phyloP scores from a whole-genome alignment of 2,888 invertebrate species.

The Resseliella maxima region DNA sequence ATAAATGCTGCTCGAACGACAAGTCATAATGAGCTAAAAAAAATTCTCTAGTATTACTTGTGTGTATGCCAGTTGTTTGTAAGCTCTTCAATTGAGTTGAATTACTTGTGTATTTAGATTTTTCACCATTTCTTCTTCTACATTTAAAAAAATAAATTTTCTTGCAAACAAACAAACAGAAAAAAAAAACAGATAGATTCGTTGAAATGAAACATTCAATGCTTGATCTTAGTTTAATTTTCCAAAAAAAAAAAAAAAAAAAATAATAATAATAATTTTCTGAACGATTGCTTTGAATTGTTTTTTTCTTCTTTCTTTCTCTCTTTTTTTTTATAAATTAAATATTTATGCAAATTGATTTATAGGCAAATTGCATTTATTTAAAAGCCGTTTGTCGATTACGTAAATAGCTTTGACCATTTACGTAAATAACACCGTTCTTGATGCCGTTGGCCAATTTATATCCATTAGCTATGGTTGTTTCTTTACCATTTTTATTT shows the following conservation, averaged over 20 bases:
- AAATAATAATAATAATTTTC: not conserved
- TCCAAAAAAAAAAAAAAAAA: not conserved
- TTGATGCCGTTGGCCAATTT: conserved; percentile 17
- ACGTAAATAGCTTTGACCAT: conserved; percentile 35
- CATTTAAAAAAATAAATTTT: too few relatives aligned
- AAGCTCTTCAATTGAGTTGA: conserved; percentile 4
- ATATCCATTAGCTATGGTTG: not conserved
- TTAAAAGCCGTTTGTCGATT: conserved; percentile 53
- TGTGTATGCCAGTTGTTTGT: conserved; percentile 32
- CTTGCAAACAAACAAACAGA: too few relatives aligned
- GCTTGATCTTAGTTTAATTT: too few relatives aligned
- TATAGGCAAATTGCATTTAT: conserved; percentile 11
- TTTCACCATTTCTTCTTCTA: not conserved
- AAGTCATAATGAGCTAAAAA: not conserved
- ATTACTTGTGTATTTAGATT: not conserved
- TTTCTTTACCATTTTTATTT: conserved; percentile 12
- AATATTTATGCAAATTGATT: conserved; percentile 15
- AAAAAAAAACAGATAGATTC: too few relatives aligned
- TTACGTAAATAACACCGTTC: not conserved
- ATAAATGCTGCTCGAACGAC: conserved; percentile 38
- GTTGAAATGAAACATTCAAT: too few relatives aligned
- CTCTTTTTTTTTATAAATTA: not conserved
- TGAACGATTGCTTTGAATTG: not conserved
- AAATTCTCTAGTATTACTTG: not conserved
- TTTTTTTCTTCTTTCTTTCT: not conserved